Base-by-base conservation (phyloP, 2,113 vertebrate genomes). In the Pagrus major region DNA sequence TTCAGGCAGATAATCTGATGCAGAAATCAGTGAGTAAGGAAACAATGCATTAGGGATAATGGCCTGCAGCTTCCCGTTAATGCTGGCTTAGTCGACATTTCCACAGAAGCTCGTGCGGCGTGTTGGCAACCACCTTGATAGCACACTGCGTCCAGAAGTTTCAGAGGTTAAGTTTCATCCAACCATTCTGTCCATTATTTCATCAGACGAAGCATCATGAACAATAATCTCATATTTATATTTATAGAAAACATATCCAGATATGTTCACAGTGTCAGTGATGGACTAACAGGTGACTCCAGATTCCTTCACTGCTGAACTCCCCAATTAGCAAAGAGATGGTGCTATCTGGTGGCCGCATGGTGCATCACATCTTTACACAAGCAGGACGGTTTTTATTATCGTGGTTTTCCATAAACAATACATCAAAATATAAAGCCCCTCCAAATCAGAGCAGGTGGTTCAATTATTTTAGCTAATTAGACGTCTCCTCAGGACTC, bases 321-420 rank as follows among this genome's bases (percentile, higher is more conserved):
- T 23, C 18, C 25, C 0, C 21, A 33, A 27, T 10, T 67, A 5
- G 51, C 63, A 86, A 66, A 76, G 29, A 69, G 21, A 65, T 75
- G 69, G 61, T 72, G 85, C 85, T 18, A 79, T 87, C 91, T 92
- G 71, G 73, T 87, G 91, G 88, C n/a, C 9, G 3, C 4, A 31
- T 3, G 27, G 52, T 71, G 79, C 56, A 86, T 76, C 14, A 76
- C 85, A 87, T 12, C 23, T 14, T 46, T 44, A 5, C 31, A 37
- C 15, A n/a, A 46, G 29, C 41, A 46, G 21, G 37, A 2, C 27
- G 9, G 18, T 20, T 47, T 61, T 46, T 21, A 16, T 39, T 46
- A 8, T 4, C 42, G 6, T 29, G 18, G 12, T 14, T 60, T 35
- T 60, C 70, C 31, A 25, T 14, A 9, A 58, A 46, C 4, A 70